phyloP scores from a whole-genome alignment of 2,113 vertebrate genomes.

The Malaclemys terrapin region DNA sequence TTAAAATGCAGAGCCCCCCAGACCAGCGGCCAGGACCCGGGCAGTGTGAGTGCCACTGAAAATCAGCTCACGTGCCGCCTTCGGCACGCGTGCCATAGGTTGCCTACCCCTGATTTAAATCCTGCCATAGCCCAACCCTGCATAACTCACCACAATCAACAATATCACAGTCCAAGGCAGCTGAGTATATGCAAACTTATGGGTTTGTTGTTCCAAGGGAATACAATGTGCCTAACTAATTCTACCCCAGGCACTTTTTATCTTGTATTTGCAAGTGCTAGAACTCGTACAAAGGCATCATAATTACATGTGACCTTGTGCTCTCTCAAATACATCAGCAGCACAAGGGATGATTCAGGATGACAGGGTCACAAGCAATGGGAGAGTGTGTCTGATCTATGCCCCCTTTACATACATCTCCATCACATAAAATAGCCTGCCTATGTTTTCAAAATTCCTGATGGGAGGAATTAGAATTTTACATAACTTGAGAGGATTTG shows the following conservation, averaged over 20 bases:
- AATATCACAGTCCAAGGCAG: not conserved
- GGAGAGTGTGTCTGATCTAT: constrained; percentile 35
- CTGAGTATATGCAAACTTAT: not conserved
- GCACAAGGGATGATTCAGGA: constrained; percentile 50
- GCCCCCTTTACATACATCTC: constrained; percentile 36
- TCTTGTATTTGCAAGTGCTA: constrained; percentile 41
- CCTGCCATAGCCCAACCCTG: not conserved
- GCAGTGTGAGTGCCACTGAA: too few relatives aligned
- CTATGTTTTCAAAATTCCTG: not conserved
- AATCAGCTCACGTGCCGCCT: too few relatives aligned
- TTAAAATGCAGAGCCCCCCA: too few relatives aligned
- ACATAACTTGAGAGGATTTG: not conserved
- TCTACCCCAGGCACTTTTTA: constrained; percentile 45
- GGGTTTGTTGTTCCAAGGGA: constrained; percentile 17
- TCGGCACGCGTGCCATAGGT: too few relatives aligned
- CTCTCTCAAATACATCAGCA: constrained; percentile 48
- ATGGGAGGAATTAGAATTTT: not conserved
- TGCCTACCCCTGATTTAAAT: not conserved
- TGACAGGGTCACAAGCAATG: constrained; percentile 41
- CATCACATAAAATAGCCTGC: not conserved
- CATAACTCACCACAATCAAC: not conserved
- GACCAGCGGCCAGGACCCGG: too few relatives aligned
- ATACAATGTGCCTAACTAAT: constrained; percentile 31
- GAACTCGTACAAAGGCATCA: constrained; percentile 43
- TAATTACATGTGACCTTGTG: constrained; percentile 56